Percentiles rank a stretch among this genome's conserved stretches.
Conservation (phyloP, 2,888 invertebrate genomes). For the Hirtodrosophila trivittata region DNA sequence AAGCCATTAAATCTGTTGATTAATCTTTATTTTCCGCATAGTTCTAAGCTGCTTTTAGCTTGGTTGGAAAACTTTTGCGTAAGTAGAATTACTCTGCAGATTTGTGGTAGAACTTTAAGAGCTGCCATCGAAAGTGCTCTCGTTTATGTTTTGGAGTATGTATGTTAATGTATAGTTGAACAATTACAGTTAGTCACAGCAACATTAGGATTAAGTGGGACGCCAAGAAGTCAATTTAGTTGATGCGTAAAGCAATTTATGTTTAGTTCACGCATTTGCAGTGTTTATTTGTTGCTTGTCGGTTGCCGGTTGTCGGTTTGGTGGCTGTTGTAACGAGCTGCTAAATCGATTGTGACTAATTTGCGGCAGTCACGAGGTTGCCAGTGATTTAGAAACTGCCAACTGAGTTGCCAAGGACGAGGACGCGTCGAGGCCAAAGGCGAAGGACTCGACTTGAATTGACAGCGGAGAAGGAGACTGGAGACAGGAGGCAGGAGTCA, state of each 20-base stretch:
- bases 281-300: constrained; percentile 31
- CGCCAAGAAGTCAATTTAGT: constrained; percentile 56
- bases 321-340: constrained; percentile 70
- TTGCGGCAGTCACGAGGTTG: constrained; percentile 65
- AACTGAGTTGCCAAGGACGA: constrained; percentile 15
- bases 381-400: constrained; percentile 61
- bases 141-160: too few relatives aligned
- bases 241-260: constrained; percentile 74
- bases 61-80: too few relatives aligned
- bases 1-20: too few relatives aligned
- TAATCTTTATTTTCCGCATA: too few relatives aligned
- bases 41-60: too few relatives aligned
- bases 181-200: constrained; percentile 57
- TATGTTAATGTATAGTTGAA: constrained; percentile 5
- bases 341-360: constrained; percentile 79
- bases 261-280: constrained; percentile 57
- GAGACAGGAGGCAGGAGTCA: too few relatives aligned
- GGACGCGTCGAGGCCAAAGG: constrained; percentile 6
- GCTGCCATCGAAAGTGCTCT: neutral
- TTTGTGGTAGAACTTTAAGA: neutral
- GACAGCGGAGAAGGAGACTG: neutral
- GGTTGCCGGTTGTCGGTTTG: constrained; percentile 45
- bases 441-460: constrained; percentile 24
- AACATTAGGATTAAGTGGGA: constrained; percentile 14
- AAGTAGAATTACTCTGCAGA: neutral